Conservation (phyloP, 1,140 invertebrate genomes). For the Neuroterus valhalla region DNA sequence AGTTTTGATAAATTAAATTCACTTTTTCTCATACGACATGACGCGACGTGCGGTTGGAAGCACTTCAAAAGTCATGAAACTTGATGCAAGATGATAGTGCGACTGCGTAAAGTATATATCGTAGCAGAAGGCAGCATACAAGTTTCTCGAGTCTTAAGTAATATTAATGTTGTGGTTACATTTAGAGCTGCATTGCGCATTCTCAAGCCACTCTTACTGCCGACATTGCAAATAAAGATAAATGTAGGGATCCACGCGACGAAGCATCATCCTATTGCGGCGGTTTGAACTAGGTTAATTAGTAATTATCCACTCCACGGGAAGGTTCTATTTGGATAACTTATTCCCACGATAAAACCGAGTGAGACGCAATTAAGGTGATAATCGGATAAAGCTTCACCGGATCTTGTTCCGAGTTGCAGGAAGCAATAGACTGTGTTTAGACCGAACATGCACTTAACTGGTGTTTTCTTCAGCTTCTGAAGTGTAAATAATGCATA, state of each 20-base stretch:
- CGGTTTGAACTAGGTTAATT: constrained; percentile 55
- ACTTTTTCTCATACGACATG: background rate
- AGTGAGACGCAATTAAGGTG: constrained; percentile 42
- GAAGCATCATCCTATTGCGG: constrained; percentile 37
- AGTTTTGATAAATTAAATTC: too few species aligned
- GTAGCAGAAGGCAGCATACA: constrained; percentile 41
- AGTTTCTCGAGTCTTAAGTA: constrained; percentile 46
- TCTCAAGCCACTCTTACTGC: constrained; percentile 43
- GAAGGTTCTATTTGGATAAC: constrained; percentile 50
- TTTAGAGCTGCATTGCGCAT: constrained; percentile 39
- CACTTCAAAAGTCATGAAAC: constrained; percentile 9
- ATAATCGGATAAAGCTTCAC: constrained; percentile 39
- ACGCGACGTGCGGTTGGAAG: background rate
- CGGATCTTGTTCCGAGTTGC: constrained; percentile 30
- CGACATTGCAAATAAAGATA: constrained; percentile 49
- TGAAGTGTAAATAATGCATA: too few species aligned
- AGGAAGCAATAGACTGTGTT: background rate
- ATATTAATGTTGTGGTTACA: constrained; percentile 50
- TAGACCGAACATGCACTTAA: too few species aligned
- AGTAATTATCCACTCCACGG: constrained; percentile 56
- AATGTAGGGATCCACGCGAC: constrained; percentile 38
- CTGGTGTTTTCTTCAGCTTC: too few species aligned
- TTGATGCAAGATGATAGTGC: constrained; percentile 28
- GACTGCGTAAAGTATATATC: constrained; percentile 5
- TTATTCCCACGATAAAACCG: constrained; percentile 37